Percentiles rank a stretch among this genome's conserved stretches.
These are phyloP conservation scores for Tursiops truncatus DNA, from an alignment of 2,113 vertebrate genomes.

Conservation along the genomic window DNA sequence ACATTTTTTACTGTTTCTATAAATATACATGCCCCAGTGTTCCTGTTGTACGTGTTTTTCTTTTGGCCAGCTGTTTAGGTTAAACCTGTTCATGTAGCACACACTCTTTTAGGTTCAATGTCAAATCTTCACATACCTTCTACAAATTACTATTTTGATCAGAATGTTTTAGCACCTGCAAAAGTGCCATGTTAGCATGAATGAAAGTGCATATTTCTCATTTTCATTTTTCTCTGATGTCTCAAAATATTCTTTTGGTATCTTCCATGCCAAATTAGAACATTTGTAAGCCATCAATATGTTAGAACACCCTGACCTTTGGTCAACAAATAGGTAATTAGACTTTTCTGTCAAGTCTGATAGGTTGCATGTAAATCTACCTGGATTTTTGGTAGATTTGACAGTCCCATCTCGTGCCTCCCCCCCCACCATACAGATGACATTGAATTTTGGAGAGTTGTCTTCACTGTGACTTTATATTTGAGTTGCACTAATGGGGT, in stretches of 20 bases:
- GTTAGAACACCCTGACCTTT: background rate
- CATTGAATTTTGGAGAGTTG: background rate
- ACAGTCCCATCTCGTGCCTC: background rate
- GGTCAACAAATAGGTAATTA: background rate
- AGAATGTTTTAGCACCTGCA: constrained; percentile 26
- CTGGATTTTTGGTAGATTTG: background rate
- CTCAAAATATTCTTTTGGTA: background rate
- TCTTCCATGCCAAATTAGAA: background rate
- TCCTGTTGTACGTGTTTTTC: constrained; percentile 54
- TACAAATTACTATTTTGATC: background rate
- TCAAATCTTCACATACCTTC: constrained; percentile 5
- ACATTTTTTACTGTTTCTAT: constrained; percentile 62
- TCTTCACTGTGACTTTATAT: background rate
- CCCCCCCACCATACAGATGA: background rate
- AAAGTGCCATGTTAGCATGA: background rate
- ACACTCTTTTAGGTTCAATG: constrained; percentile 24
- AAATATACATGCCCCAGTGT: constrained; percentile 46
- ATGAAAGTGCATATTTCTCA: background rate
- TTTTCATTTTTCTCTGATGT: constrained; percentile 26
- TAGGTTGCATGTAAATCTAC: background rate
- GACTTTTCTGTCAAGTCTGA: background rate
- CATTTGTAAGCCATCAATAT: background rate
- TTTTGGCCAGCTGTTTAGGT: constrained; percentile 61
- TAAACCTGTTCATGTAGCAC: constrained; percentile 49
- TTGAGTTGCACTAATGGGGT: background rate